Evolutionary conservation across 2,113 vertebrate genomes (phyloP), one percentile per base, ranked within the genome.

Genomic region (Heloderma charlesbogerti): DNA sequence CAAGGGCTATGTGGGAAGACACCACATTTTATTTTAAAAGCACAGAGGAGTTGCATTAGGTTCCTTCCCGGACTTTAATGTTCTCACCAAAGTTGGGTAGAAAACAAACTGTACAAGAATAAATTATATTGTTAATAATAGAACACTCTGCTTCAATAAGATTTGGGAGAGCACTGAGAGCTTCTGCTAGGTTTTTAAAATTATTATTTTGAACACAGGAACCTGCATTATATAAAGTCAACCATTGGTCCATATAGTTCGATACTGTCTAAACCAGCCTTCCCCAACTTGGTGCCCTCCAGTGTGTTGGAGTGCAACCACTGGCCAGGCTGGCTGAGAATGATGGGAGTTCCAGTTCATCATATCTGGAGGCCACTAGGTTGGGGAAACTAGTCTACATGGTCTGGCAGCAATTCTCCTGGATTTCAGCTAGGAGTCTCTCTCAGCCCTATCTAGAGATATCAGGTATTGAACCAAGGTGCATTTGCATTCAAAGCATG

Each of bases 11-110:
- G 0, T 0, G 0, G 88, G 43, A 66, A 89, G 51, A 10, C 15
- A 90, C 15, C 27, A 54, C 72, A n/a, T 69, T 71, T 22, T 25
- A 71, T 57, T 94, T 92, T 66, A 86, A 83, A 93, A 91, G 67
- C 6, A 90, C 79, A 92, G 67, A 2, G 67, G 90, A 84, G 40
- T 13, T 79, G 63, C 16, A 86, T 43, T 43, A 90, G 60, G 60
- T 67, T 85, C 3, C 9, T 87, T 84, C 86, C 51, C 43, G 60
- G 78, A 4, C 82, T 37, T 88, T 31, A 84, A 78, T 87, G 51
- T 48, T 88, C 89, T 45, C 4, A 82, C 88, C 43, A 2, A 66
- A 40, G 78, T 1, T 93, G 71, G 88, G 69, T 15, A 89, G 1
- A 8, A 82, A 84, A 57, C 10, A 84, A 69, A 51, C 29, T 84